Conservation (phyloP, 2,797 vertebrate species). For the Ataeniobius toweri region DNA sequence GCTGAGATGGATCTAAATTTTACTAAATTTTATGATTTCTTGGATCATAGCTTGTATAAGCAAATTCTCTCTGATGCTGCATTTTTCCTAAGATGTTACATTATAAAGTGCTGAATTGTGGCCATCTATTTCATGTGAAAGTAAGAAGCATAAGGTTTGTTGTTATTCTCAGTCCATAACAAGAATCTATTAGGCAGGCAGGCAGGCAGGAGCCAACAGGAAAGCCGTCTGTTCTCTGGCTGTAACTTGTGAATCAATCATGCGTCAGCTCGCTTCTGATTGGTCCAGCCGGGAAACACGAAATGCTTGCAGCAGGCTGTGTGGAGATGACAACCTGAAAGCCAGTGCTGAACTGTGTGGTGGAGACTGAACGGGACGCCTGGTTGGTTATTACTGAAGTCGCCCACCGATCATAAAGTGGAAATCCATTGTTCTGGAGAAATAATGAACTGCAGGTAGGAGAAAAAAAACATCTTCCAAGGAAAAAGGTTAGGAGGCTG, state of each 20-base stretch:
- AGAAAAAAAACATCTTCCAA: neutral
- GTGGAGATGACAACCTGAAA: slow-evolving; percentile 23
- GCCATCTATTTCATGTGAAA: neutral
- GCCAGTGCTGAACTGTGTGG: slow-evolving; percentile 35
- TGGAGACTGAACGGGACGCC: slow-evolving; percentile 16
- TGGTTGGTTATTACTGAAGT: slow-evolving; percentile 24
- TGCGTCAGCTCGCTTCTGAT: slow-evolving; percentile 53
- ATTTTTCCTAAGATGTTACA: neutral
- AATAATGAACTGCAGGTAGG: slow-evolving; percentile 76
- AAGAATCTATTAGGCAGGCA: neutral
- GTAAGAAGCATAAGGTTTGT: too few relatives aligned
- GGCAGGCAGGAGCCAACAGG: slow-evolving; percentile 21
- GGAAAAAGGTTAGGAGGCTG: neutral
- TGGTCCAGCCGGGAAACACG: slow-evolving; percentile 38
- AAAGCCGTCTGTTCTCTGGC: neutral
- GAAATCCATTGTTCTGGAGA: slow-evolving; percentile 23
- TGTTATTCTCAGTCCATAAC: neutral
- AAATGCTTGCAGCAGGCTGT: slow-evolving; percentile 14
- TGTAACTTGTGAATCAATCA: slow-evolving; percentile 57
- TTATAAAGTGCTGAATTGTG: neutral
- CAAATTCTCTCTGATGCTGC: neutral
- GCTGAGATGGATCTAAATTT: neutral
- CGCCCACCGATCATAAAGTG: slow-evolving; percentile 21
- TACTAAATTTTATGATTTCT: neutral
- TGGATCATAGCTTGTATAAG: neutral